phyloP scores from a whole-genome alignment of 2,113 vertebrate species.

The Agelaius phoeniceus region DNA sequence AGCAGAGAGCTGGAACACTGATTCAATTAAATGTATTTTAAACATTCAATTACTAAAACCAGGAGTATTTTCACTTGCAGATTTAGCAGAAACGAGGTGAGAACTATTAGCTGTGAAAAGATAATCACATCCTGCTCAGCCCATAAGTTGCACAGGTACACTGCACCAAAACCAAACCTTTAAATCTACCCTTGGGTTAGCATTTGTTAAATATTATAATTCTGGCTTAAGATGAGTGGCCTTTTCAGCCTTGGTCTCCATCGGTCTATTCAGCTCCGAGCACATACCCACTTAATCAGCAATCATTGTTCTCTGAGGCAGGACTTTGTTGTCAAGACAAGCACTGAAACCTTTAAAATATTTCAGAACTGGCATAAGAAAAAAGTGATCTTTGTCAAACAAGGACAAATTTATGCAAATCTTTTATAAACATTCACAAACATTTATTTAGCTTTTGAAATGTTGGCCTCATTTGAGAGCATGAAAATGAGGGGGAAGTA shows the following conservation, averaged over 20 bases:
- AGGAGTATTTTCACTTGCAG: not conserved
- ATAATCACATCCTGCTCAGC: not conserved
- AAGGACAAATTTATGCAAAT: conserved; percentile 85
- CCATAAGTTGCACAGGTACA: conserved; percentile 19
- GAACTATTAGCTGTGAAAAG: not conserved
- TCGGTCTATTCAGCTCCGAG: conserved; percentile 61
- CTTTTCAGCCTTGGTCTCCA: conserved; percentile 59
- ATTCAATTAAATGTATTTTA: not conserved
- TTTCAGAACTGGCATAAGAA: conserved; percentile 77
- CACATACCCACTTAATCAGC: conserved; percentile 78
- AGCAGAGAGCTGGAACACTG: not conserved
- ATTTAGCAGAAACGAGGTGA: conserved; percentile 1
- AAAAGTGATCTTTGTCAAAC: conserved; percentile 82
- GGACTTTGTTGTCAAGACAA: conserved; percentile 80
- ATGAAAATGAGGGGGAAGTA: conserved; percentile 80
- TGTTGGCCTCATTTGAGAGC: conserved; percentile 84
- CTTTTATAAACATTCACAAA: conserved; percentile 86
- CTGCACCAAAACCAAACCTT: conserved; percentile 4
- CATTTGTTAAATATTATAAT: conserved; percentile 72
- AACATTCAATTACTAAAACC: not conserved
- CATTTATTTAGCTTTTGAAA: conserved; percentile 89
- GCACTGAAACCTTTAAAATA: conserved; percentile 75
- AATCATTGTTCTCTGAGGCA: conserved; percentile 76
- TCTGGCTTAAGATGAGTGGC: conserved; percentile 66
- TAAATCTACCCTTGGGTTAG: conserved; percentile 27